Conservation (phyloP, 1,140 invertebrate species). For the Meloidogyne hapla region DNA sequence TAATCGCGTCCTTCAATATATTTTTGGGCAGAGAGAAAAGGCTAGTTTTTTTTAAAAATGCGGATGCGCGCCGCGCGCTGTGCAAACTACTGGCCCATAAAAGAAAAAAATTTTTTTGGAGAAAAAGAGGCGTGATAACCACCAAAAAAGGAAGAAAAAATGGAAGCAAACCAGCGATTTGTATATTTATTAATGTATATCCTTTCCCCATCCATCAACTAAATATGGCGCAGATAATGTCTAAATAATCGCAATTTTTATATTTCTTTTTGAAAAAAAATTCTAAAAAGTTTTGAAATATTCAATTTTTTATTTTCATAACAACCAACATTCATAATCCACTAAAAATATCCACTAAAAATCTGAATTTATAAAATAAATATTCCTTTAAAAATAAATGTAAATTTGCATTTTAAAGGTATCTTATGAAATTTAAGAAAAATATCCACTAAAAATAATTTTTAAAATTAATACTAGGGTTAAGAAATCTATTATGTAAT, state of each 20-base stretch:
- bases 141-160: conserved; percentile 2
- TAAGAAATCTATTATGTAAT: too few species aligned
- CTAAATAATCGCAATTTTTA: not conserved
- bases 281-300: not conserved
- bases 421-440: too few species aligned
- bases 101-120: conserved; percentile 1
- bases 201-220: not conserved
- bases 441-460: too few species aligned
- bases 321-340: too few species aligned
- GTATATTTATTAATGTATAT: not conserved
- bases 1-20: conserved; percentile 2
- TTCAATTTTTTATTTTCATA: too few species aligned
- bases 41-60: not conserved
- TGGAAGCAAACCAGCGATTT: conserved; percentile 2
- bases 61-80: not conserved
- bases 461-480: too few species aligned
- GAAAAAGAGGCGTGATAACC: not conserved
- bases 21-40: not conserved
- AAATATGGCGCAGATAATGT: not conserved
- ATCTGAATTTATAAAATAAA: too few species aligned
- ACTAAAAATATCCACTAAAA: too few species aligned
- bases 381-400: too few species aligned
- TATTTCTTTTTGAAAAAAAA: not conserved
- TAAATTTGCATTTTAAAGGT: too few species aligned
- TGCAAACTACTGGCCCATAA: conserved; percentile 2